These are phyloP conservation scores for Alectoris magna DNA, from an alignment of 2,797 vertebrate species.

Conservation along the genomic window DNA sequence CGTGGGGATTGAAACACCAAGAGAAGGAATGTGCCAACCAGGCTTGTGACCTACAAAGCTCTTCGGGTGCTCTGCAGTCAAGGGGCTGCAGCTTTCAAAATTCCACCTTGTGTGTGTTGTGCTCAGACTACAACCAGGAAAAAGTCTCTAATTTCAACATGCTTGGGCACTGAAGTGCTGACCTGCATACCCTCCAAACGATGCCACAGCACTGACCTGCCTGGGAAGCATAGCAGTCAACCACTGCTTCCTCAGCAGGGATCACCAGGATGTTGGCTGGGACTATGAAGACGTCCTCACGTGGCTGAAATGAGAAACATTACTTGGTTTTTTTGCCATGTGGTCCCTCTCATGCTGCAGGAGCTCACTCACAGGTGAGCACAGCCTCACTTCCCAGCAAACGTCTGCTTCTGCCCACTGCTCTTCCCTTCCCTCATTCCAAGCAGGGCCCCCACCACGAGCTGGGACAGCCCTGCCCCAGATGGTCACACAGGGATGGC, in stretches of 20 bases:
- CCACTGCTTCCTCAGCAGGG: background rate
- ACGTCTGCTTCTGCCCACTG: background rate
- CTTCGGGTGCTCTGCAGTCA: background rate
- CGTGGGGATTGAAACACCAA: background rate
- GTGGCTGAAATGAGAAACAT: background rate
- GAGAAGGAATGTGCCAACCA: background rate
- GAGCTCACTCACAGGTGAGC: background rate
- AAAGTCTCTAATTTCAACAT: background rate
- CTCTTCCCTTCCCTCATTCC: background rate
- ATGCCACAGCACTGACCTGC: background rate
- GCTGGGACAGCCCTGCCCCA: background rate
- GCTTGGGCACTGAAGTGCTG: background rate
- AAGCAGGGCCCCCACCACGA: fast-evolving
- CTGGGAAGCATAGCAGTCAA: background rate
- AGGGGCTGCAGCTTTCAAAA: background rate
- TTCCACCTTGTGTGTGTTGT: background rate
- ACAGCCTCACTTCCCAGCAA: background rate
- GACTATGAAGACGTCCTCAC: background rate
- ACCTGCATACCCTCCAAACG: background rate
- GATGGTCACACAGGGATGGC: background rate
- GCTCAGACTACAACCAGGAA: background rate
- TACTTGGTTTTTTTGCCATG: fast-evolving
- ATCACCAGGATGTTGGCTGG: background rate
- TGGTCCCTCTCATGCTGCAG: background rate
- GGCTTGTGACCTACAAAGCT: background rate